Conservation (phyloP, 1,140 invertebrate species). For the Hirudo medicinalis region DNA sequence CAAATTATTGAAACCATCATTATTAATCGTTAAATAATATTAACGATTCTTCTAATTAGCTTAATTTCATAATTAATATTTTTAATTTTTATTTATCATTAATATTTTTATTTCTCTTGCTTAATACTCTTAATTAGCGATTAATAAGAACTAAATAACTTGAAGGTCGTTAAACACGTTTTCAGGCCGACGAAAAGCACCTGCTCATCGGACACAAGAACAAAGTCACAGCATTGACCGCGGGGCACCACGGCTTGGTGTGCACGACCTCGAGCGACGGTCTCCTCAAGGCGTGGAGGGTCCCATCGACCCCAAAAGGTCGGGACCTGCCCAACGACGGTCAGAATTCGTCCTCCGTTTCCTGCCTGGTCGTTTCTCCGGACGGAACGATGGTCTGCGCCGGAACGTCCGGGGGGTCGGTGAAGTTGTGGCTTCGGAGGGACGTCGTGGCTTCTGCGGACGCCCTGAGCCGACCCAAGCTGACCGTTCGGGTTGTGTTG, state of each 20-base stretch:
- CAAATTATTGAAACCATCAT: too few species aligned
- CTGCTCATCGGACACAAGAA: background rate
- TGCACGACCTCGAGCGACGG: slow-evolving; percentile 30
- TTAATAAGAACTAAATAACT: slow-evolving; percentile 7
- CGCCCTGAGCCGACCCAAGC: too few species aligned
- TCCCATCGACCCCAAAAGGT: slow-evolving; percentile 8
- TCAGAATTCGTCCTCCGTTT: too few species aligned
- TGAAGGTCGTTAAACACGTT: background rate
- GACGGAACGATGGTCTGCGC: slow-evolving; percentile 29
- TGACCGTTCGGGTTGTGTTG: too few species aligned
- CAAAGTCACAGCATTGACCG: slow-evolving; percentile 17
- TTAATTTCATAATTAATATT: too few species aligned
- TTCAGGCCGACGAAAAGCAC: slow-evolving; percentile 11
- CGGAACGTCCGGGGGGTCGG: slow-evolving; percentile 29
- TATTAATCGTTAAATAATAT: too few species aligned
- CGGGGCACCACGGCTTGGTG: slow-evolving; percentile 27
- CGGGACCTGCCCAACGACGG: too few species aligned
- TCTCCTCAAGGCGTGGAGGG: slow-evolving; percentile 32
- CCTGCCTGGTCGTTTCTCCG: slow-evolving; percentile 24
- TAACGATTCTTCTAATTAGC: too few species aligned
- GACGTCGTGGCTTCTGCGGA: too few species aligned
- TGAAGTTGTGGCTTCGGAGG: slow-evolving; percentile 29
- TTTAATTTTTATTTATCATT: background rate
- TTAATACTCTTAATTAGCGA: slow-evolving; percentile 4
- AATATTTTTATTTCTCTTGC: background rate